Conservation (phyloP, 2,888 invertebrate genomes). For the Tetragnatha montana region DNA sequence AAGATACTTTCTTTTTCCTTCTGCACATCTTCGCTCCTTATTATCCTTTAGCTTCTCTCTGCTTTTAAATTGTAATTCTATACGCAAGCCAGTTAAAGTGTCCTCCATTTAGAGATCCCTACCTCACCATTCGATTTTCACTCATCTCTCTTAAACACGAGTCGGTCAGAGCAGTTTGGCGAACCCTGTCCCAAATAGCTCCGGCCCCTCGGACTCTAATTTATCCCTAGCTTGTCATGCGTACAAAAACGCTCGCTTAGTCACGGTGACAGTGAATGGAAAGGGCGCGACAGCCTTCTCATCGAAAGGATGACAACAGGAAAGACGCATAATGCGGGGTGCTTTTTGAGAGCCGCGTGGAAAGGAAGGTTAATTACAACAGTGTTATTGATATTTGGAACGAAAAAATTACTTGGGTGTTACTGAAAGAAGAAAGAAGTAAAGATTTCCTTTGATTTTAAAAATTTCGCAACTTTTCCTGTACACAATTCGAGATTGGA, state of each 20-base stretch:
- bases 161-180: constrained; percentile 48
- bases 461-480: too few species aligned
- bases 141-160: neutral
- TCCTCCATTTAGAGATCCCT: neutral
- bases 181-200: constrained; percentile 55
- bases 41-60: too few species aligned
- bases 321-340: neutral
- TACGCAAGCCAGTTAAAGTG: neutral
- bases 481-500: too few species aligned
- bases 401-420: neutral
- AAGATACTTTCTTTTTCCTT: too few species aligned
- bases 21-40: too few species aligned
- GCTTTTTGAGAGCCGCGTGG: too few species aligned
- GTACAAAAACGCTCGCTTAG: constrained; percentile 42
- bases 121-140: neutral
- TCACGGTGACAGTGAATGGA: constrained; percentile 32
- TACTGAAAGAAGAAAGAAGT: too few species aligned
- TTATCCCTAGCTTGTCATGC: constrained; percentile 45
- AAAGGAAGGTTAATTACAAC: too few species aligned
- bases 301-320: constrained; percentile 9
- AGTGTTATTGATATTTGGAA: neutral
- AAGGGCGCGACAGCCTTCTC: constrained; percentile 22
- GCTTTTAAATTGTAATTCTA: too few species aligned
- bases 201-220: constrained; percentile 17
- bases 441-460: too few species aligned